Conservation (phyloP, 1,140 invertebrate genomes). For the Leptestheria dahalacensis region DNA sequence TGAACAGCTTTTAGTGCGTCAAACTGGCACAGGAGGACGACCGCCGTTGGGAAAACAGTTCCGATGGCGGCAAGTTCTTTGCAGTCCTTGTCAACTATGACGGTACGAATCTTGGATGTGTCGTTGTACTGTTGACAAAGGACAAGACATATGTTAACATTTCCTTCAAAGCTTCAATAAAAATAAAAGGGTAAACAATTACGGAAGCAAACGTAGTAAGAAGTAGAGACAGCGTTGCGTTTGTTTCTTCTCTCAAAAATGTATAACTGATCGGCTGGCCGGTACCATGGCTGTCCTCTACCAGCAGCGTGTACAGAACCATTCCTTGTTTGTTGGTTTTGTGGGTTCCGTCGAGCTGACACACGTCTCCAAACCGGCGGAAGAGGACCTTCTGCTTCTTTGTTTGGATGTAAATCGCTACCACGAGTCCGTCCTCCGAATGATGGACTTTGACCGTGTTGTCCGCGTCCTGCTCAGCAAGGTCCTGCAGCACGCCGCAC, state of each 20-base stretch:
- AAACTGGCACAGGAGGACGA: background rate
- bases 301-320: background rate
- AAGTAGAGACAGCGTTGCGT: background rate
- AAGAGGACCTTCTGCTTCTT: background rate
- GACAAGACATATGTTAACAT: background rate
- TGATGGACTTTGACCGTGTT: background rate
- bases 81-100: background rate
- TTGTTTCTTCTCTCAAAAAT: background rate
- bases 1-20: background rate
- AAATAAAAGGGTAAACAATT: no score
- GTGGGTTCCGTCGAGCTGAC: background rate
- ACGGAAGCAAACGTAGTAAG: background rate
- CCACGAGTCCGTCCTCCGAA: background rate
- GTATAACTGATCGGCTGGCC: background rate
- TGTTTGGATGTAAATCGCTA: background rate
- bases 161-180: background rate
- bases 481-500: background rate
- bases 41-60: background rate
- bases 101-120: background rate
- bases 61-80: background rate
- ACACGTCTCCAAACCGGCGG: background rate
- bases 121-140: slow-evolving; percentile 2
- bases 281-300: background rate
- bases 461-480: background rate
- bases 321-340: background rate